Conservation (phyloP, 1,140 invertebrate genomes). For the Drosophila carrolli region DNA sequence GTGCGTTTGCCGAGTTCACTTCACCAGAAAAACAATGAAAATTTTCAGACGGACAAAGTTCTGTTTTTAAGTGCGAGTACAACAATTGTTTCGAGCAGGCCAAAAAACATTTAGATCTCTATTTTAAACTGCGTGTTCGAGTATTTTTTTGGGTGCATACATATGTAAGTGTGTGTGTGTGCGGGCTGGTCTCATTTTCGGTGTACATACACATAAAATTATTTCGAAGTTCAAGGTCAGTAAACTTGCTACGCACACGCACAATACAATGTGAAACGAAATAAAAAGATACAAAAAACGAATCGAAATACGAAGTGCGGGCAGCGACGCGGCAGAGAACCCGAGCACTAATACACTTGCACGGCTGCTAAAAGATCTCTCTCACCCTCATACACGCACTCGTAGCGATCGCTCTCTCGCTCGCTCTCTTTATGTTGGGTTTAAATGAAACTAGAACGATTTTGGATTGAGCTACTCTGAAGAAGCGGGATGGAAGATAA, state of each 20-base stretch:
- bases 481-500: constrained; percentile 1
- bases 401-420: not conserved
- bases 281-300: constrained; percentile 22
- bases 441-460: constrained; percentile 75
- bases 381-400: constrained; percentile 8
- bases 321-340: constrained; percentile 3
- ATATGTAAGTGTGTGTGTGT: constrained; percentile 9
- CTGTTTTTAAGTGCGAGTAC: constrained; percentile 20
- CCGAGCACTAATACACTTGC: constrained; percentile 31
- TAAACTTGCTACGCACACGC: constrained; percentile 83
- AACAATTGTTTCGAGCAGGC: constrained; percentile 24
- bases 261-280: constrained; percentile 71
- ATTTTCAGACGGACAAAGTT: constrained; percentile 44
- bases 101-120: constrained; percentile 20
- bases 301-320: constrained; percentile 24
- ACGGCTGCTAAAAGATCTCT: not conserved
- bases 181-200: constrained; percentile 60
- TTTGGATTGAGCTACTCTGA: constrained; percentile 29
- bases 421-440: constrained; percentile 11
- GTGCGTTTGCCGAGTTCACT: constrained; percentile 28
- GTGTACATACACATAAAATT: constrained; percentile 63
- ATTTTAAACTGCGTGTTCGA: constrained; percentile 35
- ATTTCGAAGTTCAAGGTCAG: constrained; percentile 84
- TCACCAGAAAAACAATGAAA: constrained; percentile 56
- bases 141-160: constrained; percentile 21